These are phyloP conservation scores for Toxotes chatareus DNA, from an alignment of 2,113 vertebrate genomes.

Conservation along the genomic window DNA sequence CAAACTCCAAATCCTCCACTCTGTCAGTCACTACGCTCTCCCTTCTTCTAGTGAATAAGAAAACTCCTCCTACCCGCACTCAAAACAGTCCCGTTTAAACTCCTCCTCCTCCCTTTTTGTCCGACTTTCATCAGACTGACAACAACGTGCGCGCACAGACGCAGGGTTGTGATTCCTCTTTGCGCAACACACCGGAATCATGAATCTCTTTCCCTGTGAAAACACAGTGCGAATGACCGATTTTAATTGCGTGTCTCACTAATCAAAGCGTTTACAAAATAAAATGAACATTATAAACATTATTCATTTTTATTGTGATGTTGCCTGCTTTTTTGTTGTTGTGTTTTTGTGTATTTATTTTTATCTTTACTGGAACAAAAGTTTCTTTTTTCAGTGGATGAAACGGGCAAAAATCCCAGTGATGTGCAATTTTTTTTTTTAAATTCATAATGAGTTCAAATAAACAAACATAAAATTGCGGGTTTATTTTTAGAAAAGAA, in stretches of 20 bases:
- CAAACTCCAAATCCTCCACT: slow-evolving; percentile 46
- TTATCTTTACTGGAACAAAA: not conserved
- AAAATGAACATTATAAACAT: not conserved
- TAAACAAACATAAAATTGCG: too few species aligned
- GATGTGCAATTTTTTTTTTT: not conserved
- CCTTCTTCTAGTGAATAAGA: slow-evolving; percentile 70
- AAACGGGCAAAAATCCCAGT: not conserved
- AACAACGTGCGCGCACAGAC: slow-evolving; percentile 43
- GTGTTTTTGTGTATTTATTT: not conserved
- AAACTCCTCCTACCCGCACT: slow-evolving; percentile 71
- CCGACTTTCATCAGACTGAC: slow-evolving; percentile 49
- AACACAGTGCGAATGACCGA: not conserved
- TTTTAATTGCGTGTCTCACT: not conserved
- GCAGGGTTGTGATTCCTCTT: slow-evolving; percentile 36
- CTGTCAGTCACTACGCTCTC: slow-evolving; percentile 56
- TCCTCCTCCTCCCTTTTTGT: slow-evolving; percentile 41
- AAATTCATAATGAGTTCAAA: too few species aligned
- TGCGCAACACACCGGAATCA: slow-evolving; percentile 30
- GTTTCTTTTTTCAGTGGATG: not conserved
- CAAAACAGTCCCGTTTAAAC: slow-evolving; percentile 50
- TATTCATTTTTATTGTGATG: not conserved
- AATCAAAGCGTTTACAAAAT: not conserved
- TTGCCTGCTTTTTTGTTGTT: slow-evolving; percentile 2
- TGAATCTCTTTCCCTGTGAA: not conserved
- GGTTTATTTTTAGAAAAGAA: not conserved